Conservation (phyloP, 1,140 invertebrate species). For the Nixonia krombeini region DNA sequence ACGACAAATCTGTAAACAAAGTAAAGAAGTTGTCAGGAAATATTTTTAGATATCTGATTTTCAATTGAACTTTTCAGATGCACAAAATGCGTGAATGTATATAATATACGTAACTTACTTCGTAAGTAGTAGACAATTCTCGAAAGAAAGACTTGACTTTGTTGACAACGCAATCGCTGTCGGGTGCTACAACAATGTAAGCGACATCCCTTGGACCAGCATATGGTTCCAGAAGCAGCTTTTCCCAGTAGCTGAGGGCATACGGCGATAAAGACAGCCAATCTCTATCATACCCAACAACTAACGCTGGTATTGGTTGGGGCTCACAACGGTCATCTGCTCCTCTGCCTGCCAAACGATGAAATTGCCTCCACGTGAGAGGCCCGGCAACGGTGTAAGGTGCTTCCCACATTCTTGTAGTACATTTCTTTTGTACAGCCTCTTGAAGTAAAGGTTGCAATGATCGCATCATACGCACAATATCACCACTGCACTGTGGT, state of each 20-base stretch:
- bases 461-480: slow-evolving; percentile 90
- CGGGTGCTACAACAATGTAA: slow-evolving; percentile 94
- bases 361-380: slow-evolving; percentile 97
- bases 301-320: slow-evolving; percentile 93
- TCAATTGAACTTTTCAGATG: too few species aligned
- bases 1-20: slow-evolving; percentile 82
- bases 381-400: slow-evolving; percentile 89
- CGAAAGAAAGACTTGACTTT: slow-evolving; percentile 91
- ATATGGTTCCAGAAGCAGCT: slow-evolving; percentile 93
- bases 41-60: too few species aligned
- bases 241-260: slow-evolving; percentile 95
- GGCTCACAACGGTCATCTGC: slow-evolving; percentile 96
- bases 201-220: slow-evolving; percentile 92
- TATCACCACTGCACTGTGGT: slow-evolving; percentile 91
- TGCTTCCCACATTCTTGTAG: slow-evolving; percentile 88
- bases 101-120: too few species aligned
- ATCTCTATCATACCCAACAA: slow-evolving; percentile 95
- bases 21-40: too few species aligned
- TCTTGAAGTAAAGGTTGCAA: slow-evolving; percentile 94
- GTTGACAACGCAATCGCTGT: slow-evolving; percentile 86
- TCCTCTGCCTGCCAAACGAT: slow-evolving; percentile 91
- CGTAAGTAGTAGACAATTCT: slow-evolving; percentile 93
- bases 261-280: slow-evolving; percentile 95
- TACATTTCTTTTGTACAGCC: slow-evolving; percentile 94
- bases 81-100: too few species aligned